Conservation (phyloP, 2,113 vertebrate species). For the Chlorocebus sabaeus region DNA sequence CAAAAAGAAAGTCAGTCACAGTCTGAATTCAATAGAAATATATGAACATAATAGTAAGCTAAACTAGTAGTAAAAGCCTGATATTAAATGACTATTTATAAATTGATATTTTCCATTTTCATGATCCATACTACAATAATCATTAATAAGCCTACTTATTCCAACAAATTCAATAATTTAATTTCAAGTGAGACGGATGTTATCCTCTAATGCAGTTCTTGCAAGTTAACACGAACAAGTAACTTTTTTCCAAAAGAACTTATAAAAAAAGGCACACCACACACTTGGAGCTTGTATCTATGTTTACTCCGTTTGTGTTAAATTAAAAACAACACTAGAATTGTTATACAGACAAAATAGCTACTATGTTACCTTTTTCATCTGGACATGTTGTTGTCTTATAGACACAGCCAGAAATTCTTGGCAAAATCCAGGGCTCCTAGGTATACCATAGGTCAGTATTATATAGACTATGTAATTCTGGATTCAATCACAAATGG, state of each 20-base stretch:
- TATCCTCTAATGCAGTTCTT: neutral
- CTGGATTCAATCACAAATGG: constrained; percentile 61
- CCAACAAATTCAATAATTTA: neutral
- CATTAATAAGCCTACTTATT: neutral
- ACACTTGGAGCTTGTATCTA: rapidly evolving
- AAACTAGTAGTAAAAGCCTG: neutral
- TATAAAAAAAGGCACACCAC: neutral
- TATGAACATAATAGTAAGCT: neutral
- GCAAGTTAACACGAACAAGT: neutral
- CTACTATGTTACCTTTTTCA: neutral
- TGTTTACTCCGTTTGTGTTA: neutral
- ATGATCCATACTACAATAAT: neutral
- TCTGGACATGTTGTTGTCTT: neutral
- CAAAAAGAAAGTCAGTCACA: neutral
- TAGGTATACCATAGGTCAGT: neutral
- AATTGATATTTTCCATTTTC: neutral
- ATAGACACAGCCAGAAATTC: neutral
- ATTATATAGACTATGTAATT: constrained; percentile 43
- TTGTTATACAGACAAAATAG: neutral
- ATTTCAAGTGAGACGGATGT: neutral
- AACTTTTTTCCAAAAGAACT: neutral
- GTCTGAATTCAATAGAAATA: neutral
- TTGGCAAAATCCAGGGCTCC: neutral
- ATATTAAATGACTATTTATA: neutral
- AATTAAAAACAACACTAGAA: neutral